Evolutionary conservation across 1,140 invertebrate genomes (phyloP).

Genomic region (Camponotus vicinus): DNA sequence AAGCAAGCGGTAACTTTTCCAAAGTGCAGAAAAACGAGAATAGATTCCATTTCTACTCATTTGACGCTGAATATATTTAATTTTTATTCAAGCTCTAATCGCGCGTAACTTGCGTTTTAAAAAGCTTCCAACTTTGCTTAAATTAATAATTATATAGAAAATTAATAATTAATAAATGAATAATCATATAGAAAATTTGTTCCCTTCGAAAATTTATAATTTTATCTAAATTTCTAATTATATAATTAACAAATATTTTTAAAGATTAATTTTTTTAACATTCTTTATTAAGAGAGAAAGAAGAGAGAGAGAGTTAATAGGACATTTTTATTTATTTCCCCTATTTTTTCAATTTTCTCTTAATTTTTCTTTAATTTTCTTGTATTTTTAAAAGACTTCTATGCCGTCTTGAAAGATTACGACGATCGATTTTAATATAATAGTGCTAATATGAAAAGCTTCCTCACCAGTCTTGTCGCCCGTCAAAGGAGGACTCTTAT

Average conservation of each 20-base stretch:
- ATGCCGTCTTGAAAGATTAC: neutral
- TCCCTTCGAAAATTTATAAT: neutral
- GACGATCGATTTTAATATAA: neutral
- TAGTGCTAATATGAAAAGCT: neutral
- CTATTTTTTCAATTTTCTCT: neutral
- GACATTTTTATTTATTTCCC: neutral
- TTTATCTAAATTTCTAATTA: neutral
- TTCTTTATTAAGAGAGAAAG: neutral
- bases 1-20: conserved; percentile 24
- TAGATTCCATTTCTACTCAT: conserved; percentile 9
- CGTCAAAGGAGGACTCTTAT: conserved; percentile 74
- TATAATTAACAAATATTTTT: neutral
- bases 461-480: conserved; percentile 71
- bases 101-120: neutral
- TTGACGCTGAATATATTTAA: neutral
- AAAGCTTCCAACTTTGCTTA: neutral
- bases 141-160: neutral
- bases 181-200: neutral
- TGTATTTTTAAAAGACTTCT: neutral
- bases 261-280: neutral
- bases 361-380: neutral
- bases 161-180: no score
- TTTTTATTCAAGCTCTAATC: conserved; percentile 6
- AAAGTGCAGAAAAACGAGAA: conserved; percentile 21
- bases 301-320: neutral